Evolutionary conservation across 2,113 vertebrate genomes (phyloP).

Genomic region (Pedetes capensis): DNA sequence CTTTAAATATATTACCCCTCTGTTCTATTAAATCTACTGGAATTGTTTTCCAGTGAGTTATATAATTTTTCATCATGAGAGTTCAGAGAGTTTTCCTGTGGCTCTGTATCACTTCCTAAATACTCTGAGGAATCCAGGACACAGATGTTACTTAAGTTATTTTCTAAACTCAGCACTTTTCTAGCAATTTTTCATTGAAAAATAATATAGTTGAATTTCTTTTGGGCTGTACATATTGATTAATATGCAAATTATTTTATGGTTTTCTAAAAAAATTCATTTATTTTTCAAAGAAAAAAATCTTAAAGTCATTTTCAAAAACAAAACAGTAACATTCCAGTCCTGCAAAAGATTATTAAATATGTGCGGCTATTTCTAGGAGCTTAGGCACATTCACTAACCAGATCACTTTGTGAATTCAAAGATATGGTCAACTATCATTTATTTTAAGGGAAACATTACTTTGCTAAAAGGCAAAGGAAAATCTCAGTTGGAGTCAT

Average conservation of each 20-base stretch:
- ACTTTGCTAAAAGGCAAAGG: background rate
- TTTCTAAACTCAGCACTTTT: conserved; percentile 59
- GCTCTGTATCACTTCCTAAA: conserved; percentile 18
- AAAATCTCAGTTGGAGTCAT: background rate
- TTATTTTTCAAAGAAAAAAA: conserved; percentile 46
- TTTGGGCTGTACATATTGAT: background rate
- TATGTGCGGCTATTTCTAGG: background rate
- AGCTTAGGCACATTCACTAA: background rate
- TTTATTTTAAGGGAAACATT: background rate
- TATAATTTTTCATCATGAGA: conserved; percentile 28
- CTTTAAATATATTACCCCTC: conserved; percentile 30
- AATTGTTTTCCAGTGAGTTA: conserved; percentile 53
- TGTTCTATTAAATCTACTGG: conserved; percentile 37
- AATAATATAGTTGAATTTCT: background rate
- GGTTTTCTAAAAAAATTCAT: background rate
- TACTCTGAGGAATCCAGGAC: background rate
- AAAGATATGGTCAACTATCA: background rate
- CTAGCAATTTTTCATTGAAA: conserved; percentile 2
- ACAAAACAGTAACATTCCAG: background rate
- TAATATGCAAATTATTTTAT: background rate
- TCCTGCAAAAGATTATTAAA: background rate
- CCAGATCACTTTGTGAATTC: background rate
- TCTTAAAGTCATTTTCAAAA: background rate
- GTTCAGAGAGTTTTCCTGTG: conserved; percentile 19
- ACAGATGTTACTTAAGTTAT: conserved; percentile 14